phyloP scores from a whole-genome alignment of 2,113 vertebrate species.

The Pithys albifrons region DNA sequence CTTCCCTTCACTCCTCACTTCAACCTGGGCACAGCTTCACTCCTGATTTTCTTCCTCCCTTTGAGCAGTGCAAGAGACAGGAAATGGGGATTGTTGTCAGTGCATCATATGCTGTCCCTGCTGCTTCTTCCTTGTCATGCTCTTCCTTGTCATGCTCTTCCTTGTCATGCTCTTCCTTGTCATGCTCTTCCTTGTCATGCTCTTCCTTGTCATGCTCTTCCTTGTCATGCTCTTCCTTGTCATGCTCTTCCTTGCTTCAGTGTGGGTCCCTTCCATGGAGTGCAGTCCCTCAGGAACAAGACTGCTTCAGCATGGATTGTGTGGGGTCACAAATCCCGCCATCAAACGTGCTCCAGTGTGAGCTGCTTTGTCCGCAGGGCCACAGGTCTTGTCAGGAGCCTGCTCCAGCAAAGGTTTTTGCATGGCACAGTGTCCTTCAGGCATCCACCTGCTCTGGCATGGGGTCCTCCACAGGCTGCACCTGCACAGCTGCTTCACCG shows the following conservation, averaged over 20 bases:
- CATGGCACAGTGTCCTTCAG: not conserved
- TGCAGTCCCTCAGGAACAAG: not conserved
- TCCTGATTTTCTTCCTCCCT: not conserved
- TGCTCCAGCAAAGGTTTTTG: not conserved
- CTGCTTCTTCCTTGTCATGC: accelerated
- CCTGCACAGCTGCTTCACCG: not conserved
- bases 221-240: not conserved
- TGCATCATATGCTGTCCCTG: not conserved
- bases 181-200: too few species aligned
- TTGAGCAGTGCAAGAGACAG: accelerated
- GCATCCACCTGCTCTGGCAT: accelerated
- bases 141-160: too few species aligned
- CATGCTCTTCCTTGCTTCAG: accelerated
- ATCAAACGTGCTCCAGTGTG: not conserved
- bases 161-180: too few species aligned
- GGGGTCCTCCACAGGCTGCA: not conserved
- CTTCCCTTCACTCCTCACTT: not conserved
- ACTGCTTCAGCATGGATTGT: not conserved
- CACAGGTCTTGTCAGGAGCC: not conserved
- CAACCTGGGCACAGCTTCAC: not conserved
- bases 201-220: too few species aligned
- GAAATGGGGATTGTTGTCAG: not conserved
- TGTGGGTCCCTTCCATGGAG: accelerated
- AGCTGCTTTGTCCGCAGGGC: not conserved
- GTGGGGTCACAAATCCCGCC: not conserved